A percentile compares a stretch with the other conserved stretches of the same genome.
Evolutionary conservation across 2,888 invertebrate genomes (phyloP).

Genomic region (Rhorus exstirpatorius): DNA sequence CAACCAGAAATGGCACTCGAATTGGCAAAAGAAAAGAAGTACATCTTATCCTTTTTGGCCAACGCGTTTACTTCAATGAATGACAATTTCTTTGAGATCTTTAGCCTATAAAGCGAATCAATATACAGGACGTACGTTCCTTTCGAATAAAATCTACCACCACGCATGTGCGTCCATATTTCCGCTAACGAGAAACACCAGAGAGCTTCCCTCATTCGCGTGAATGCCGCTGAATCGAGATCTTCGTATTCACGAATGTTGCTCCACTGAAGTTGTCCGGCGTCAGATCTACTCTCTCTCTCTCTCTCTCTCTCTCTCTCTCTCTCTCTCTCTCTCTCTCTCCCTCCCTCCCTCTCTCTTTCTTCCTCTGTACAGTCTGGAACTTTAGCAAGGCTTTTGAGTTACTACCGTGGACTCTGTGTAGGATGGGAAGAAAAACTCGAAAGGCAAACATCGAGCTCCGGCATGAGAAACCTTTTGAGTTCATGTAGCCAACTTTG

Average conservation of each 20-base stretch:
- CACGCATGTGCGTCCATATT: background rate
- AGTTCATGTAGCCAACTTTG: constrained; percentile 55
- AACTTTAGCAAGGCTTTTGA: constrained; percentile 61
- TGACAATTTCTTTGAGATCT: background rate
- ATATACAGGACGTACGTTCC: background rate
- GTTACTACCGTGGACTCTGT: constrained; percentile 31
- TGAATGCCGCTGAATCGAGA: constrained; percentile 54
- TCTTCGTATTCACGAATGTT: constrained; percentile 62
- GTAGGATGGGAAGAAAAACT: constrained; percentile 54
- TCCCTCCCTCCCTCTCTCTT: constrained; percentile 5
- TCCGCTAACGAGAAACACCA: constrained; percentile 53
- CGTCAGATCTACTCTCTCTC: constrained; percentile 43
- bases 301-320: background rate
- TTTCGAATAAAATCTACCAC: constrained; percentile 20
- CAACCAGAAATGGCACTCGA: too few species aligned
- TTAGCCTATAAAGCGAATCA: background rate
- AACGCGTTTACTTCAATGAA: background rate
- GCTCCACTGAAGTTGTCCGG: constrained; percentile 30
- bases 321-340: constrained; percentile 6
- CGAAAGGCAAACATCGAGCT: constrained; percentile 69
- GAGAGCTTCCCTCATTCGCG: constrained; percentile 45
- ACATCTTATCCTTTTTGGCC: too few species aligned
- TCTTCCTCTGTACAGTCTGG: constrained; percentile 23
- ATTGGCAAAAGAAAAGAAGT: too few species aligned
- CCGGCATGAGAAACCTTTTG: constrained; percentile 70